Evolutionary conservation across 2,113 vertebrate genomes (phyloP).

Genomic region (Fregata magnificens): DNA sequence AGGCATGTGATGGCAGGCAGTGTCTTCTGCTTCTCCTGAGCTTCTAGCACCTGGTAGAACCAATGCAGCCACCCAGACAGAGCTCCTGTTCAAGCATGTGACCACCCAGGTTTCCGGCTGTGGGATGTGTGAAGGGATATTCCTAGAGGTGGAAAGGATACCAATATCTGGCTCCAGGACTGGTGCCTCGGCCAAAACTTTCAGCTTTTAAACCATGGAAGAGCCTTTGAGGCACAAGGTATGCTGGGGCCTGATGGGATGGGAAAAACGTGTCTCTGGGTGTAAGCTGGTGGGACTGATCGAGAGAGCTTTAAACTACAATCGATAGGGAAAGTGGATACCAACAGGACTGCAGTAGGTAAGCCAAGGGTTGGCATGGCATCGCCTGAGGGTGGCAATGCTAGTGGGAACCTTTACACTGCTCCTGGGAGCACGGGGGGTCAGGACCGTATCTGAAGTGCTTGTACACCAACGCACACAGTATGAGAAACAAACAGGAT

Average conservation of each 20-base stretch:
- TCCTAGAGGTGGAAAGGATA: background rate
- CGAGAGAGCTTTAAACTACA: background rate
- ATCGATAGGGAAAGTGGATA: fast-evolving
- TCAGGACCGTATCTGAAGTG: background rate
- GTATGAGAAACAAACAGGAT: background rate
- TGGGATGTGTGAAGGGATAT: background rate
- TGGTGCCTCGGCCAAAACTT: background rate
- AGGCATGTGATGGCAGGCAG: too few relatives aligned
- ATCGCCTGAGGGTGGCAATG: background rate
- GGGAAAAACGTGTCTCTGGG: fast-evolving
- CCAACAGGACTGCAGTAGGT: background rate
- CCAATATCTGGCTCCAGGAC: background rate
- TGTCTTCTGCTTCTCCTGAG: background rate
- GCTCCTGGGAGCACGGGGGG: background rate
- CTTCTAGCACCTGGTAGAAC: too few relatives aligned
- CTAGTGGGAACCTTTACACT: background rate
- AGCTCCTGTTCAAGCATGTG: background rate
- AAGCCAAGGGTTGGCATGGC: background rate
- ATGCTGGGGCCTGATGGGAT: background rate
- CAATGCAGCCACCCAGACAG: fast-evolving
- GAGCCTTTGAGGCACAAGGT: background rate
- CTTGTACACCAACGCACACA: background rate
- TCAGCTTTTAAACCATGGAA: fast-evolving
- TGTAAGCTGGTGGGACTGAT: background rate
- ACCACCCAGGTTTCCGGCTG: background rate